phyloP scores from a whole-genome alignment of 2,797 vertebrate genomes.

The Aeoliscus strigatus region DNA sequence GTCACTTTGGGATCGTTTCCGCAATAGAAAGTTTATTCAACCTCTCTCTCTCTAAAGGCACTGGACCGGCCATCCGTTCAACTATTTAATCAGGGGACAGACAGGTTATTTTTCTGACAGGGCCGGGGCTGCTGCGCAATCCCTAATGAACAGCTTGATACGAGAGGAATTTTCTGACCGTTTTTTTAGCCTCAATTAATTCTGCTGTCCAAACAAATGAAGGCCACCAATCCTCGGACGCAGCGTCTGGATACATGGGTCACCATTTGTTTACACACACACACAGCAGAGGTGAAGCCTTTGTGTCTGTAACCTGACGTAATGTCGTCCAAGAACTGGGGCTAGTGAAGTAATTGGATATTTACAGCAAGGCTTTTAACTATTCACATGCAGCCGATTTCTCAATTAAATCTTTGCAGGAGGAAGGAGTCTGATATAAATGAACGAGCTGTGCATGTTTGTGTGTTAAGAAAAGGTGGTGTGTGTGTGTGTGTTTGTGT shows the following conservation, averaged over 20 bases:
- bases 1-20: conserved; percentile 91
- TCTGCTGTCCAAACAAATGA: conserved; percentile 94
- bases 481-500: no score
- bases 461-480: conserved; percentile 14
- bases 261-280: conserved; percentile 81
- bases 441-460: conserved; percentile 16
- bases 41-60: conserved; percentile 83
- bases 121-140: conserved; percentile 78
- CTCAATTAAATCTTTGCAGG: no score
- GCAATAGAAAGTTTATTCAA: conserved; percentile 95
- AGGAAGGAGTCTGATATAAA: neutral
- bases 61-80: conserved; percentile 79
- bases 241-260: conserved; percentile 79
- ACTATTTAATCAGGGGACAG: conserved; percentile 81
- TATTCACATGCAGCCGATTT: conserved; percentile 5
- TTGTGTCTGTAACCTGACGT: conserved; percentile 65
- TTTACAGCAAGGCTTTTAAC: conserved; percentile 14
- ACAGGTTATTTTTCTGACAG: conserved; percentile 91
- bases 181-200: conserved; percentile 92
- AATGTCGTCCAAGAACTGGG: conserved; percentile 36
- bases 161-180: conserved; percentile 85
- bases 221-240: conserved; percentile 74
- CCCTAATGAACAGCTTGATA: conserved; percentile 91
- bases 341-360: conserved; percentile 12
- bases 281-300: conserved; percentile 72